These are phyloP conservation scores for Pristionchus exspectatus DNA, from an alignment of 2,888 invertebrate species.

Conservation along the genomic window DNA sequence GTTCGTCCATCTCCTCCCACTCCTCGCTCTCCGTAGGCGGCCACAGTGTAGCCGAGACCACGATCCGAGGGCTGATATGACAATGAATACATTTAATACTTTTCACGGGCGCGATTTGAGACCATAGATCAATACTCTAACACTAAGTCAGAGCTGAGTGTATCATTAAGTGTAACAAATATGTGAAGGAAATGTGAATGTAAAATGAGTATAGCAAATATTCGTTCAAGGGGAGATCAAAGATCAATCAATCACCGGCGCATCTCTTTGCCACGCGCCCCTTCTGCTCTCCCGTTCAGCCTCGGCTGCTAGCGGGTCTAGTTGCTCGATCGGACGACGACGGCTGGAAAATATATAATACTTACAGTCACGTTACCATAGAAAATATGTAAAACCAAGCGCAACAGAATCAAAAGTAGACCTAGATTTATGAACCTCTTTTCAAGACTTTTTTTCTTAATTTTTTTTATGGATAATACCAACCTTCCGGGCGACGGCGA, in stretches of 20 bases:
- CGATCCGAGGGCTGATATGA: conserved; percentile 45
- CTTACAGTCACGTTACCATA: too few species aligned
- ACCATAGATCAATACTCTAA: too few species aligned
- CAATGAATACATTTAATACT: too few species aligned
- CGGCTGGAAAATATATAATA: conserved; percentile 25
- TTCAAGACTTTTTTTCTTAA: neutral
- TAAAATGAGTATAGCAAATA: too few species aligned
- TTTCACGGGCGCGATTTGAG: too few species aligned
- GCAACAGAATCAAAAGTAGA: too few species aligned
- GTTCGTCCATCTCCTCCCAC: conserved; percentile 41
- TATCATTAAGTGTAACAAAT: too few species aligned
- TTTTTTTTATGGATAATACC: neutral
- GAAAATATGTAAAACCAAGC: too few species aligned
- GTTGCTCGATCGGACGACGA: conserved; percentile 60
- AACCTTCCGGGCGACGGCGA: conserved; percentile 53
- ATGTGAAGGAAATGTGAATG: too few species aligned
- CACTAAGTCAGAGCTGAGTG: too few species aligned
- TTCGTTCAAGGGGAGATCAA: neutral
- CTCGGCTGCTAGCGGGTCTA: conserved; percentile 69
- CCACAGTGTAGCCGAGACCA: conserved; percentile 74
- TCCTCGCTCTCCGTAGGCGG: conserved; percentile 69
- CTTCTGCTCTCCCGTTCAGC: conserved; percentile 62
- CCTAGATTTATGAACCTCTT: too few species aligned
- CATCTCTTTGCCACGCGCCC: conserved; percentile 54
- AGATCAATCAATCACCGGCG: conserved; percentile 8